Evolutionary conservation across 2,113 vertebrate genomes (phyloP), one percentile per base, ranked within the genome.

Genomic region (Pygathrix nemaeus): DNA sequence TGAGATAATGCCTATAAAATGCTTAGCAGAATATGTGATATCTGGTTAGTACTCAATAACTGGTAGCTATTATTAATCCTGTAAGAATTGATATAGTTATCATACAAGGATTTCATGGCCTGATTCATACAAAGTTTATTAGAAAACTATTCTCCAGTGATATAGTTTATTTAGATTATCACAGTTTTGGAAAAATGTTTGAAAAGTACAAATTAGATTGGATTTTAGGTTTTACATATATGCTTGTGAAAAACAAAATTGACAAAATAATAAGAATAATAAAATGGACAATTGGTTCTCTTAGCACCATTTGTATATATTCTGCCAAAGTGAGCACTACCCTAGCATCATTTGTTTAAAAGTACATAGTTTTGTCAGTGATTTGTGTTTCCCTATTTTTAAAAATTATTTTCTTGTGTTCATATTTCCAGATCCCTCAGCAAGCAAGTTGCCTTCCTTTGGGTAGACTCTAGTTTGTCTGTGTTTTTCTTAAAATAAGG

Each of bases 131-230:
- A 86, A 18, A 64, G 6, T 48, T 78, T 88, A 25, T 78, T 83
- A 95, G 55, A 90, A 90, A 17, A 75, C 52, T 84, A 3, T 70
- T 79, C 59, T 48, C 76, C 38, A 68, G 52, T 80, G 78, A 75
- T 88, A 84, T 1, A 88, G 43, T 30, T 70, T 94, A 93, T 84
- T 92, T 95, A 35, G 21, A 40, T 93, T 59, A 64, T 27, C 35
- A 88, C 50, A 93, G 16, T 85, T 97, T 90, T 86, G 16, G 66
- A 57, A 76, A 94, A 20, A 1, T 75, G 32, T 86, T 84, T 93
- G 55, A 45, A 90, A 79, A 89, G 43, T 84, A 82, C 70, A 79
- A 89, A 40, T 89, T 70, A 78, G 30, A 52, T 52, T 94, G 50
- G n/a, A 92, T 78, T 92, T 92, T 83, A 87, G 35, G 6, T 88